Conservation (phyloP, 2,797 vertebrate species). For the Sebastes vulpes region DNA sequence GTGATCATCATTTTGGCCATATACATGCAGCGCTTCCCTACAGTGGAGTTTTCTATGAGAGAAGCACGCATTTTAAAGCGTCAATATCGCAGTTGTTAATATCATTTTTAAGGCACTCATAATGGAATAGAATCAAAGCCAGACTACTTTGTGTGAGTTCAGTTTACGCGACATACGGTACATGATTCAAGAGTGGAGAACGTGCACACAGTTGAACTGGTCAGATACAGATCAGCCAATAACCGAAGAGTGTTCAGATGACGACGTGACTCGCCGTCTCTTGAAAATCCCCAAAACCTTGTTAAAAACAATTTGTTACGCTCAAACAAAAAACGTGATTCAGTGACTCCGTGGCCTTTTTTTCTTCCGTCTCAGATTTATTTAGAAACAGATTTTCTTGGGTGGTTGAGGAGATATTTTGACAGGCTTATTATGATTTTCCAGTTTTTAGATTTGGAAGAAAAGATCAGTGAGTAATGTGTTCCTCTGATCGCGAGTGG, state of each 20-base stretch:
- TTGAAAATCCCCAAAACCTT: neutral
- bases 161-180: too few relatives aligned
- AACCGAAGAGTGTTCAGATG: neutral
- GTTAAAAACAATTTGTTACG: neutral
- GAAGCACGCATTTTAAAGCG: too few relatives aligned
- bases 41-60: too few relatives aligned
- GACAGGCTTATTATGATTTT: slow-evolving; percentile 14
- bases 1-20: too few relatives aligned
- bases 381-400: neutral
- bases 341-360: neutral
- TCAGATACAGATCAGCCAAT: neutral
- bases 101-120: too few relatives aligned
- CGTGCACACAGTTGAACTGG: neutral
- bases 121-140: too few relatives aligned
- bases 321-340: neutral
- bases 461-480: slow-evolving; percentile 32
- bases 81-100: too few relatives aligned
- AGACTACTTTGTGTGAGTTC: too few relatives aligned
- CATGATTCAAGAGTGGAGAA: neutral
- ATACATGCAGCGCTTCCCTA: too few relatives aligned
- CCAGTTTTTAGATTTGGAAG: slow-evolving; percentile 24
- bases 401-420: neutral
- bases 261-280: neutral
- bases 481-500: neutral
- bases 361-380: neutral